Evolutionary conservation across 1,140 invertebrate genomes (phyloP).

Genomic region (Phymorhynchus buccinoides): DNA sequence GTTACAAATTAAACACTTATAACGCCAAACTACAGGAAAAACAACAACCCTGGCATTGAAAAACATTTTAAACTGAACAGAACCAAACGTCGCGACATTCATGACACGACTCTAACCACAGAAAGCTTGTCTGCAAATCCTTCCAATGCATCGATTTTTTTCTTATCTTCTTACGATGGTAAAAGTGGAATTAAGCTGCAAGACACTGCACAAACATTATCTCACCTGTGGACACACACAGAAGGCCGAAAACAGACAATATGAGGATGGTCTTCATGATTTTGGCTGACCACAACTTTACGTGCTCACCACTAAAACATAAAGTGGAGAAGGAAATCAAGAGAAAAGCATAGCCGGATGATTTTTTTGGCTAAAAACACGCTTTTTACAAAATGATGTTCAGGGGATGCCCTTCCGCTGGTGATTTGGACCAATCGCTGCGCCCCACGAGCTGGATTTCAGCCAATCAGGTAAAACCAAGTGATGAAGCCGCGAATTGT

Average conservation of each 20-base stretch:
- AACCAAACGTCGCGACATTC: too few relatives aligned
- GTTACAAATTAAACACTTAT: not conserved
- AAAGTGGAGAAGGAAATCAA: not conserved
- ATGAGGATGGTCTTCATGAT: conserved; percentile 60
- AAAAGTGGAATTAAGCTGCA: too few relatives aligned
- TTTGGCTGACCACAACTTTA: conserved; percentile 3
- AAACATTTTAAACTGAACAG: too few relatives aligned
- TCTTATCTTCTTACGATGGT: too few relatives aligned
- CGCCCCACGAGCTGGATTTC: conserved; percentile 55
- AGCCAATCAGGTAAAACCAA: conserved; percentile 64
- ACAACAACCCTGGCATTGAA: too few relatives aligned
- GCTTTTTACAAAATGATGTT: conserved; percentile 14
- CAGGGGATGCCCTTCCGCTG: conserved; percentile 56
- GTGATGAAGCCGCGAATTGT: conserved; percentile 52
- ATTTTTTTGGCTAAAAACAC: not conserved
- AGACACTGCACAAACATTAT: too few relatives aligned
- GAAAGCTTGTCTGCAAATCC: too few relatives aligned
- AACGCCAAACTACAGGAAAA: too few relatives aligned
- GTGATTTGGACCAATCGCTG: conserved; percentile 58
- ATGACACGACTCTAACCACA: too few relatives aligned
- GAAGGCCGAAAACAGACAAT: conserved; percentile 58
- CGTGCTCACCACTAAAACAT: not conserved
- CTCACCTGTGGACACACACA: conserved; percentile 63
- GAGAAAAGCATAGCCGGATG: not conserved
- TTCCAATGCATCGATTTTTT: too few relatives aligned